Evolutionary conservation across 2,797 vertebrate species (phyloP).

Genomic region (Bryconaethiops microstoma): DNA sequence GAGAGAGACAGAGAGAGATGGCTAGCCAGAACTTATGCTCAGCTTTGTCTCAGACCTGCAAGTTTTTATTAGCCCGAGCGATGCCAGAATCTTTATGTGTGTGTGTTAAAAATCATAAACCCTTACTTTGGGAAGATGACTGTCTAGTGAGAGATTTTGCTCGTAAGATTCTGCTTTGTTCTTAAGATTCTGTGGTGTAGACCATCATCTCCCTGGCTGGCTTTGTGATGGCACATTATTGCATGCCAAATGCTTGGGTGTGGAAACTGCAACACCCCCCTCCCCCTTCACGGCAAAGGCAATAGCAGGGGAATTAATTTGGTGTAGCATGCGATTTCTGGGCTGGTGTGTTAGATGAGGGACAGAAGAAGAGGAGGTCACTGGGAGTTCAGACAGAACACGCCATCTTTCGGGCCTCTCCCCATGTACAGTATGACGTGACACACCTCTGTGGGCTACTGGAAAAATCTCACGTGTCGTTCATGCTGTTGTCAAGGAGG

Average conservation of each 20-base stretch:
- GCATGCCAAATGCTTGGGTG: slow-evolving; percentile 42
- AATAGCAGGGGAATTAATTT: slow-evolving; percentile 51
- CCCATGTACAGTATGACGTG: neutral
- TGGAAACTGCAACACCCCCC: slow-evolving; percentile 22
- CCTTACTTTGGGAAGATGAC: neutral
- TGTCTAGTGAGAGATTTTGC: neutral
- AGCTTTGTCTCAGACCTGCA: slow-evolving; percentile 23
- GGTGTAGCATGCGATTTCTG: slow-evolving; percentile 33
- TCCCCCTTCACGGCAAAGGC: slow-evolving; percentile 34
- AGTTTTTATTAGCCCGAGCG: slow-evolving; percentile 19
- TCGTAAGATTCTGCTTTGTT: neutral
- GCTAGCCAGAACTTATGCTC: slow-evolving; percentile 3
- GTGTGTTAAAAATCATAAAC: neutral
- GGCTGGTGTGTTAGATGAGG: slow-evolving; percentile 4
- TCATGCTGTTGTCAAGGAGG: slow-evolving; percentile 17
- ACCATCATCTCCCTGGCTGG: slow-evolving; percentile 40
- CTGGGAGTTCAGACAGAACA: slow-evolving; percentile 46
- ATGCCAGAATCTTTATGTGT: slow-evolving; percentile 22
- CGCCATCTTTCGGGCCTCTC: slow-evolving; percentile 19
- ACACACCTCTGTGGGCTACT: slow-evolving; percentile 5
- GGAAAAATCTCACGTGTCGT: slow-evolving; percentile 12
- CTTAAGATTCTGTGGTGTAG: slow-evolving; percentile 36
- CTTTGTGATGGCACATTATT: slow-evolving; percentile 45
- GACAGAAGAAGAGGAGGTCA: slow-evolving; percentile 40
- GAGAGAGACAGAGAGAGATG: neutral